Percentiles rank a stretch among this genome's conserved stretches.
Evolutionary conservation across 2,888 invertebrate genomes (phyloP).

Genomic region (Noctua pronuba): DNA sequence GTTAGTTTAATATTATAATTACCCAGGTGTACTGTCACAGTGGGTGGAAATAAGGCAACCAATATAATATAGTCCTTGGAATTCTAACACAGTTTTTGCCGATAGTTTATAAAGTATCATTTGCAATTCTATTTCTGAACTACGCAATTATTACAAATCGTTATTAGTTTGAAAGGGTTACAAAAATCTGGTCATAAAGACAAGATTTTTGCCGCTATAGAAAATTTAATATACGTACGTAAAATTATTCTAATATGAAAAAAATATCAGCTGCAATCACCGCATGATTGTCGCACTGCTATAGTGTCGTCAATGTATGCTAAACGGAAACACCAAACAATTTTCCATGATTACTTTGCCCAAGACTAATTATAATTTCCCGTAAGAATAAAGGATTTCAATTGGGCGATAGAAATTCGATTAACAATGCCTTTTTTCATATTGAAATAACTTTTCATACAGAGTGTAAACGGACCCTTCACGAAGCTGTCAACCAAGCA

Average conservation of each 20-base stretch:
- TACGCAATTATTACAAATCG: slow-evolving; percentile 14
- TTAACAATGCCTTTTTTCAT: background rate
- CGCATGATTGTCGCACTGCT: background rate
- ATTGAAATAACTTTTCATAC: background rate
- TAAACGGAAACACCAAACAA: background rate
- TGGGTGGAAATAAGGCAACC: slow-evolving; percentile 9
- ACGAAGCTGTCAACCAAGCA: no score
- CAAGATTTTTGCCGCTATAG: slow-evolving; percentile 36
- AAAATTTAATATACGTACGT: slow-evolving; percentile 4
- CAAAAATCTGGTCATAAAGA: slow-evolving; percentile 15
- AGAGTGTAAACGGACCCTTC: no score
- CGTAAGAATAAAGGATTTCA: background rate
- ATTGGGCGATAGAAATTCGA: background rate
- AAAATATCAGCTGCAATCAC: no score
- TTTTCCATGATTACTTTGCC: background rate
- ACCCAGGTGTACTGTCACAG: background rate
- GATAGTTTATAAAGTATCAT: slow-evolving; percentile 31
- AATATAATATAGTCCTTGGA: slow-evolving; percentile 30
- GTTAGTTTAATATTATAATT: background rate
- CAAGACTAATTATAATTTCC: background rate
- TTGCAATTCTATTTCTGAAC: slow-evolving; percentile 36
- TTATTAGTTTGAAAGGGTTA: slow-evolving; percentile 31
- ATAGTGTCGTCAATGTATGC: background rate
- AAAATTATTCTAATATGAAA: slow-evolving; percentile 1
- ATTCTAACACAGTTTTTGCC: slow-evolving; percentile 35